Evolutionary conservation across 2,888 invertebrate genomes (phyloP).

Genomic region (Lycocerus yunnanus): DNA sequence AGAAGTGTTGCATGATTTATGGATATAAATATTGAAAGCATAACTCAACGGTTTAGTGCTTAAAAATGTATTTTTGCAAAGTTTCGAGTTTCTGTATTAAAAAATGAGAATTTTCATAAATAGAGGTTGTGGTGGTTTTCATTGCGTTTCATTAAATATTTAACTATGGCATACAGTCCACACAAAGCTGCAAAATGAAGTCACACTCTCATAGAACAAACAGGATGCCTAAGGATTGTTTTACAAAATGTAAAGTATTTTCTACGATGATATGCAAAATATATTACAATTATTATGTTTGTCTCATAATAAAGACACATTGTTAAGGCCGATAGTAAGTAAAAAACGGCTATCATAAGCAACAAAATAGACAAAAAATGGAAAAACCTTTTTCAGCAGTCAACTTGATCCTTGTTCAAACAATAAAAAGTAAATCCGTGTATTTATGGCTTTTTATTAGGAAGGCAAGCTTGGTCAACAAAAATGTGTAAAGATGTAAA

Average conservation of each 20-base stretch:
- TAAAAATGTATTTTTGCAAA: background rate
- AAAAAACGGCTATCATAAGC: background rate
- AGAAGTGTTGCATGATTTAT: background rate
- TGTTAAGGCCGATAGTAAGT: background rate
- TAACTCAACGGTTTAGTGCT: background rate
- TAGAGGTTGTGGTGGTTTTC: background rate
- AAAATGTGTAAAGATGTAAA: background rate
- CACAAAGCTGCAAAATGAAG: background rate
- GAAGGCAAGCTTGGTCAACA: background rate
- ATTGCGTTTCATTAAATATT: background rate
- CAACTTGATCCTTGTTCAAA: background rate
- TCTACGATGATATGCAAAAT: background rate
- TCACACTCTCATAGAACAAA: background rate
- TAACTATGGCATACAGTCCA: background rate
- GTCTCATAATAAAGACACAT: background rate
- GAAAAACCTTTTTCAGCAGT: background rate
- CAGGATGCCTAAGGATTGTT: background rate
- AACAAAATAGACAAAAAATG: background rate
- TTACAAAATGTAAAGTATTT: background rate
- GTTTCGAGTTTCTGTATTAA: background rate
- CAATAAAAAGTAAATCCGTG: background rate
- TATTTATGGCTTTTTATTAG: background rate
- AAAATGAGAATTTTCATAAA: background rate
- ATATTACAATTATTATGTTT: background rate
- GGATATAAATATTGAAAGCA: background rate